Evolutionary conservation across 2,113 vertebrate species (phyloP).

Genomic region (Dascyllus trimaculatus): DNA sequence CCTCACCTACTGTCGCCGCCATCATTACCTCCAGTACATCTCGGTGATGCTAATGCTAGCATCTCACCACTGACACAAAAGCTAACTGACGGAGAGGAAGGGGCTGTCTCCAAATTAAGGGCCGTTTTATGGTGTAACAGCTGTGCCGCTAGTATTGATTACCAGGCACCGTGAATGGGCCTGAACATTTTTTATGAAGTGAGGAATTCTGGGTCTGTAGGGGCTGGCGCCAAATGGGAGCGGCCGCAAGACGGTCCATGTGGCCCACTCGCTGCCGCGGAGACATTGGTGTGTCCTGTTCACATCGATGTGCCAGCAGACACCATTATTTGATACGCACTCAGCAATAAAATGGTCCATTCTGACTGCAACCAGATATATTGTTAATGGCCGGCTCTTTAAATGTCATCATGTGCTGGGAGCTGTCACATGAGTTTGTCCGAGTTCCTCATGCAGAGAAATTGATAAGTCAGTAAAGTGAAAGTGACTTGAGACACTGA

Average conservation of each 20-base stretch:
- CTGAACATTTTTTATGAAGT: constrained; percentile 79
- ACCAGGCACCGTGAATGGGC: constrained; percentile 66
- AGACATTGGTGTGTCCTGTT: constrained; percentile 57
- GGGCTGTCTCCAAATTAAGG: constrained; percentile 56
- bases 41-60: constrained; percentile 32
- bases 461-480: constrained; percentile 79
- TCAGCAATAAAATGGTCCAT: constrained; percentile 71
- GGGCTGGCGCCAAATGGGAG: constrained; percentile 73
- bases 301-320: constrained; percentile 67
- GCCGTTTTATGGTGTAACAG: constrained; percentile 79
- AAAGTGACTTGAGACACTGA: constrained; percentile 66
- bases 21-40: constrained; percentile 14
- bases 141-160: constrained; percentile 85
- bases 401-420: constrained; percentile 66
- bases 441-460: constrained; percentile 65
- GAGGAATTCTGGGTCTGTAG: constrained; percentile 79
- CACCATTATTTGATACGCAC: constrained; percentile 76
- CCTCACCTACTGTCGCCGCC: constrained; percentile 24
- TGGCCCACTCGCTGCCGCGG: constrained; percentile 34
- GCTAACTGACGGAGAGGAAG: constrained; percentile 42
- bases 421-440: constrained; percentile 67
- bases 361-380: constrained; percentile 81
- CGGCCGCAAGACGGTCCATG: constrained; percentile 19
- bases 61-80: constrained; percentile 24
- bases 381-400: constrained; percentile 79